Base-by-base conservation (phyloP, 2,113 vertebrate species). In the Eonycteris spelaea region DNA sequence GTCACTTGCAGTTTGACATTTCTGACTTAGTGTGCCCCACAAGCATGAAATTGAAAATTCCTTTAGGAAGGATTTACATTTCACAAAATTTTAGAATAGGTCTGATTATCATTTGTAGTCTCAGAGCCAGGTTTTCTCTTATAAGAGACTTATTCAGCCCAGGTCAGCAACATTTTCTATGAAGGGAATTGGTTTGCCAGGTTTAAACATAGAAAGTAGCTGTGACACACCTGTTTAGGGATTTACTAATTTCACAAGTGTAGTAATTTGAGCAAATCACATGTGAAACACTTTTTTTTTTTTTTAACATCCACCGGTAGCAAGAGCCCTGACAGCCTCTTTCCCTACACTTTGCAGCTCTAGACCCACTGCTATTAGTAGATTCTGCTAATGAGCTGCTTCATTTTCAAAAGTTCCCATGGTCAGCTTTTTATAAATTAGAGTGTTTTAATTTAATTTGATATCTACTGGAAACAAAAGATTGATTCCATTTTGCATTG, bases 1-100 rank as follows among this genome's bases (percentile, higher is more conserved):
- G 91, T 96, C 88, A 95, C 53, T 93, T 94, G 77, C 24, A 89
- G 73, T 70, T 93, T 95, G 94, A 95, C 96, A 95, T 95, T 96
- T 96, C 65, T 97, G 94, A 93, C 96, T 96, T 90, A 38, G 57
- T 80, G 43, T 80, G 89, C 53, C 35, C 91, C 35, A 55, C 48
- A 59, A 95, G 96, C 65, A 75, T 71, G 70, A 83, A 96, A 91
- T 71, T 86, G 78, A 74, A 97, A 97, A 70, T 94, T 94, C 63
- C 73, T 89, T 85, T 91, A 89, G 83, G 97, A 96, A 92, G 35
- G 68, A 96, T 90, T 97, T 96, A 59, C 78, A 96, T 83, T 93
- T 97, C 91, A 96, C 57, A 70, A 86, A 96, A 82, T 86, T 97
- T 96, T 94, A 94, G 77, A 92, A 84, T 93, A 92, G 71, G 5